phyloP scores from a whole-genome alignment of 2,797 vertebrate genomes.

The Sphaeramia orbicularis region DNA sequence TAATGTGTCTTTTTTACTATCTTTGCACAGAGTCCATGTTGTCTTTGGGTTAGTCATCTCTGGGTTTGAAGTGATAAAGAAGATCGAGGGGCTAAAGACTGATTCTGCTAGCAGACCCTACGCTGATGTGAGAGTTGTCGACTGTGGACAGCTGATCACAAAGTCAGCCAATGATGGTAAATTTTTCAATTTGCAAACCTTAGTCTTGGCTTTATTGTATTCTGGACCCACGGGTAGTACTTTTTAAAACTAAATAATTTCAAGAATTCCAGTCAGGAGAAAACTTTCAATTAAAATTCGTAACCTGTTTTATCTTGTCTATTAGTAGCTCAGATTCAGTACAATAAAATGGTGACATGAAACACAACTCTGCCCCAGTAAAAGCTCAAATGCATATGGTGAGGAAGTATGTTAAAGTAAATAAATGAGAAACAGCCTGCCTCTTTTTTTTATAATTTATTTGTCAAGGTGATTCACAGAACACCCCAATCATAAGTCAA shows the following conservation, averaged over 20 bases:
- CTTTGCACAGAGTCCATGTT: conserved; percentile 91
- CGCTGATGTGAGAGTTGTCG: conserved; percentile 95
- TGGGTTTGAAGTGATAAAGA: conserved; percentile 97
- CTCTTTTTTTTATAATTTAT: too few relatives aligned
- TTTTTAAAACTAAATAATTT: background rate
- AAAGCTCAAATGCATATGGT: too few relatives aligned
- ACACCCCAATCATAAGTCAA: too few relatives aligned
- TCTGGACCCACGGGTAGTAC: background rate
- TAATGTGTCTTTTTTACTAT: background rate
- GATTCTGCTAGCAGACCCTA: conserved; percentile 97
- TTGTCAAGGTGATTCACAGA: too few relatives aligned
- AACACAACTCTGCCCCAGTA: too few relatives aligned
- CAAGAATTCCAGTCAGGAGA: too few relatives aligned
- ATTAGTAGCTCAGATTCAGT: too few relatives aligned
- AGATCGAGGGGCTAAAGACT: conserved; percentile 97
- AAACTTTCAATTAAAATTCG: too few relatives aligned
- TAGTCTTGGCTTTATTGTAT: background rate
- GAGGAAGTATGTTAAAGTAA: too few relatives aligned
- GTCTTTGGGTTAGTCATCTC: conserved; percentile 97
- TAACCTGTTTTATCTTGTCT: too few relatives aligned
- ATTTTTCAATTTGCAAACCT: conserved; percentile 15
- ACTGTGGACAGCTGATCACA: conserved; percentile 94
- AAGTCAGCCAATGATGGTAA: conserved; percentile 93
- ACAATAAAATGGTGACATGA: too few relatives aligned
- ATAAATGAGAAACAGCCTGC: too few relatives aligned